phyloP scores from a whole-genome alignment of 2,888 invertebrate genomes.

The Drosophila pegasa region DNA sequence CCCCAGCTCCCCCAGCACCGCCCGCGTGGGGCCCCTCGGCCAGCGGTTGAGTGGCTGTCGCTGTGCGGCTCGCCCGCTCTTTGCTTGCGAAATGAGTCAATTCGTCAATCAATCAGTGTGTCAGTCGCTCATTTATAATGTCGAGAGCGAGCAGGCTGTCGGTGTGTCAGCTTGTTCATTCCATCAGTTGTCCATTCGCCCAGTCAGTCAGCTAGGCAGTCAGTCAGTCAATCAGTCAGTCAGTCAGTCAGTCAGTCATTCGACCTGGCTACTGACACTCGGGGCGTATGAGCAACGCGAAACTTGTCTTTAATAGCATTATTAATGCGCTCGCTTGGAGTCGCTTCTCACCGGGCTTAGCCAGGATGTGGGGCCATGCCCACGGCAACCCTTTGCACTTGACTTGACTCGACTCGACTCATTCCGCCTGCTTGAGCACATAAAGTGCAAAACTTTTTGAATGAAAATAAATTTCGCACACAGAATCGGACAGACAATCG shows the following conservation, averaged over 20 bases:
- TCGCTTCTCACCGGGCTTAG: conserved; percentile 18
- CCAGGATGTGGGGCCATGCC: conserved; percentile 36
- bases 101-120: conserved; percentile 80
- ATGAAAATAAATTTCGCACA: conserved; percentile 79
- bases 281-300: conserved; percentile 67
- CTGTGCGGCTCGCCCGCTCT: conserved; percentile 15
- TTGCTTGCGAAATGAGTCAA: conserved; percentile 66
- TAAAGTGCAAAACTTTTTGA: conserved; percentile 75
- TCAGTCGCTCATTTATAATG: conserved; percentile 77
- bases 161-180: conserved; percentile 38
- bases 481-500: conserved; percentile 14
- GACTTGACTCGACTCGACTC: conserved; percentile 40
- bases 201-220: too few relatives aligned
- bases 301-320: conserved; percentile 64
- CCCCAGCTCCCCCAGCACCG: neutral
- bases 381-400: conserved; percentile 23
- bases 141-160: conserved; percentile 40
- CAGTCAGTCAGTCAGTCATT: conserved; percentile 10
- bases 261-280: conserved; percentile 58
- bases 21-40: neutral
- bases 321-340: conserved; percentile 61
- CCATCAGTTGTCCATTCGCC: conserved; percentile 44
- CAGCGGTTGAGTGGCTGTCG: conserved; percentile 2
- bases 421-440: conserved; percentile 53
- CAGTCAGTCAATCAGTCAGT: conserved; percentile 18